These are phyloP conservation scores for Picus viridis DNA, from an alignment of 2,797 vertebrate species.

Conservation along the genomic window DNA sequence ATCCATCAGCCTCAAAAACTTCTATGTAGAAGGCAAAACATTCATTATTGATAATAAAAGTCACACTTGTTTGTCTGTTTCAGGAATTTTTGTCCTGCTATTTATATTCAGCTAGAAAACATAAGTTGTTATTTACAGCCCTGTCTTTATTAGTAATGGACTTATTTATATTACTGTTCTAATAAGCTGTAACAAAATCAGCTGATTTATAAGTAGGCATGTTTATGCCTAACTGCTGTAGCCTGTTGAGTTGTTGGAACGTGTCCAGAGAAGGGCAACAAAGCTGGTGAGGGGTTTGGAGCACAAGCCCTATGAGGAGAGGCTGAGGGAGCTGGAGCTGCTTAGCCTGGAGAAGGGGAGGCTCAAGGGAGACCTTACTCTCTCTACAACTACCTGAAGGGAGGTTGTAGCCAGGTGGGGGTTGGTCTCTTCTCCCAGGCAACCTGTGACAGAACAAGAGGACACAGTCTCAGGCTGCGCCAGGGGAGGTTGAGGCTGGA, in stretches of 20 bases:
- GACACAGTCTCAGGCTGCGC: too few relatives aligned
- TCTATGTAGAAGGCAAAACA: background rate
- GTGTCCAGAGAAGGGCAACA: too few relatives aligned
- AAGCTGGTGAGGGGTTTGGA: too few relatives aligned
- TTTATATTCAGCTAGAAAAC: conserved; percentile 15
- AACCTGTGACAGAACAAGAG: too few relatives aligned
- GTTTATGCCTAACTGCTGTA: background rate
- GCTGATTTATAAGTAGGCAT: background rate
- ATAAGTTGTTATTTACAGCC: background rate
- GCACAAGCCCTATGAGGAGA: too few relatives aligned
- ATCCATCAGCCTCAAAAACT: background rate
- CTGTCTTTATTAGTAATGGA: background rate
- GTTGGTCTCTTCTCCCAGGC: too few relatives aligned
- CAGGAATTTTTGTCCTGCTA: background rate
- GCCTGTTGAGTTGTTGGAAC: background rate
- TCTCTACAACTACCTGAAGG: too few relatives aligned
- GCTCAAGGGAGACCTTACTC: too few relatives aligned
- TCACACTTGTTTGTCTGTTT: conserved; percentile 5
- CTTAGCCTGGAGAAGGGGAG: too few relatives aligned
- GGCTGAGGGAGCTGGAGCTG: too few relatives aligned
- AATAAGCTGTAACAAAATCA: background rate
- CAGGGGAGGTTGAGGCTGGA: too few relatives aligned
- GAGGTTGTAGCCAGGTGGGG: too few relatives aligned
- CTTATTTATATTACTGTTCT: conserved; percentile 4
- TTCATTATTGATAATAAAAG: conserved; percentile 26